Evolutionary conservation across 1,140 invertebrate species (phyloP).

Genomic region (Trissolcus basalis): DNA sequence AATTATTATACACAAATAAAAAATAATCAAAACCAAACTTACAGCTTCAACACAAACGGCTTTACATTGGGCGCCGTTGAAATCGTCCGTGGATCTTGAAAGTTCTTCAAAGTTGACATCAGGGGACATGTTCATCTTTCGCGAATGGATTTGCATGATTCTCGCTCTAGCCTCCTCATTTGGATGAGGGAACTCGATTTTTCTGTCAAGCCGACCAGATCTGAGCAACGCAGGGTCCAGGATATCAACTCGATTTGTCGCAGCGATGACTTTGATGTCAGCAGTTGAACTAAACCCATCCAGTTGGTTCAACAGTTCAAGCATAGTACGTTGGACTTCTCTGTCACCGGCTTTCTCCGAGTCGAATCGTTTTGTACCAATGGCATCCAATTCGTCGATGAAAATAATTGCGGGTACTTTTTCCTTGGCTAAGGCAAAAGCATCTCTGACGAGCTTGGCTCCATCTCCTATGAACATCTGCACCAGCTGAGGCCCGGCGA

Average conservation of each 20-base stretch:
- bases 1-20: no score
- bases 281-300: conserved; percentile 99
- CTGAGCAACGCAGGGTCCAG: conserved; percentile 97
- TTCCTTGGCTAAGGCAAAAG: conserved; percentile 99
- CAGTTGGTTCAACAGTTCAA: conserved; percentile 98
- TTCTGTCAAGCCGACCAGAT: conserved; percentile 98
- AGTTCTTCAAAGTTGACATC: conserved; percentile 99
- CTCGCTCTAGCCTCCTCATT: conserved; percentile 99
- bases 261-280: conserved; percentile 99
- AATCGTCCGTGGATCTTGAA: conserved; percentile 98
- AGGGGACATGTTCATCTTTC: conserved; percentile 99
- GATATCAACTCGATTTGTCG: conserved; percentile 99
- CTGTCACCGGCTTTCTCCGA: conserved; percentile 99
- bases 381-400: conserved; percentile 99
- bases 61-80: conserved; percentile 99
- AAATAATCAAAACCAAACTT: conserved; percentile 69
- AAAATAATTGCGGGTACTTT: conserved; percentile 99
- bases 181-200: conserved; percentile 99
- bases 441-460: conserved; percentile 98
- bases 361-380: conserved; percentile 99
- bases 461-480: conserved; percentile 99
- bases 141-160: conserved; percentile 99
- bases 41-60: conserved; percentile 99
- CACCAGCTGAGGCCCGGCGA: conserved; percentile 99
- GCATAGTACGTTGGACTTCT: conserved; percentile 99